Conservation (phyloP, 2,888 invertebrate genomes). For the Aspidapion aeneum region DNA sequence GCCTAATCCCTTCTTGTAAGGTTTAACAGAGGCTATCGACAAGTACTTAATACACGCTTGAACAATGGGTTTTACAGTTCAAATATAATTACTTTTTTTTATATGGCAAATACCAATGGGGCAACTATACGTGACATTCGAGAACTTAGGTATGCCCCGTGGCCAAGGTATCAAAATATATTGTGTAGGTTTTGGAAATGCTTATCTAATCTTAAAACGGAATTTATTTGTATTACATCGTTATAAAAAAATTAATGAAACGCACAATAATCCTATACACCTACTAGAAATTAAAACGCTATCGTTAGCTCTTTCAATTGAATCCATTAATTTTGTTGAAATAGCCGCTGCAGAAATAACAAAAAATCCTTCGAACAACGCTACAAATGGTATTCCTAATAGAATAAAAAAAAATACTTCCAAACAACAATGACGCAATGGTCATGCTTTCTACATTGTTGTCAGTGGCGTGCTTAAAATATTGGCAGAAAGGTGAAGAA, state of each 20-base stretch:
- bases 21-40: no score
- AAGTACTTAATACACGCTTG: no score
- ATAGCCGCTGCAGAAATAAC: no score
- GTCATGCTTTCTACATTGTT: background rate
- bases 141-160: background rate
- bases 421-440: background rate
- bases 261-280: background rate
- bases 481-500: no score
- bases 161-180: background rate
- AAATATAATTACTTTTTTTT: no score
- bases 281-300: background rate
- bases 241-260: background rate
- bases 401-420: background rate
- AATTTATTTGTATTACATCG: background rate
- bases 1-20: no score
- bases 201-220: background rate
- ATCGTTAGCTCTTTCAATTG: background rate
- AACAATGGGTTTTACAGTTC: no score
- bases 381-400: no score
- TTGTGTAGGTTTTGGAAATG: background rate
- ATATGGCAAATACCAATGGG: no score
- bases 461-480: no score
- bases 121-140: background rate
- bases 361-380: no score
- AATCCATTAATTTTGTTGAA: no score